A percentile compares a stretch with the other conserved stretches of the same genome.
Conservation (phyloP, 2,113 vertebrate genomes). For the Erpornis zantholeuca region DNA sequence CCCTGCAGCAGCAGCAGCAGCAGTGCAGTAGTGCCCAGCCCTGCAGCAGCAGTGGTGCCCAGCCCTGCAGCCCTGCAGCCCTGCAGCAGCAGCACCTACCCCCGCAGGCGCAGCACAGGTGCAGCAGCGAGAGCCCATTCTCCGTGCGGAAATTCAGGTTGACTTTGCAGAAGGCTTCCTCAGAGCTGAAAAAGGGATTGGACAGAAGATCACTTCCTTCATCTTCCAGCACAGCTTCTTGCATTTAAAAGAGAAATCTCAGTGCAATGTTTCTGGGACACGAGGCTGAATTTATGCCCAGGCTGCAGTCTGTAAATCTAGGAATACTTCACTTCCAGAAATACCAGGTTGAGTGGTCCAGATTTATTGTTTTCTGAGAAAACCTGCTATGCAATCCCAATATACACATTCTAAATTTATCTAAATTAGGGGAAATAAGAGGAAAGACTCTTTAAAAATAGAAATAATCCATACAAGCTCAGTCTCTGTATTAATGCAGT, state of each 20-base stretch:
- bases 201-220: slow-evolving; percentile 16
- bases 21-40: too few species aligned
- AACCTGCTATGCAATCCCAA: neutral
- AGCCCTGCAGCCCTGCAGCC: too few species aligned
- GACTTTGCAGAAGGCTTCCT: slow-evolving; percentile 93
- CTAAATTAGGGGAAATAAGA: neutral
- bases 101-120: slow-evolving; percentile 88
- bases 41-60: neutral
- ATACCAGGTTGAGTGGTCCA: neutral
- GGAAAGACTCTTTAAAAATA: neutral
- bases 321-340: neutral
- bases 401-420: neutral
- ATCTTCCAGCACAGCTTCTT: neutral
- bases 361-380: neutral
- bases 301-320: neutral
- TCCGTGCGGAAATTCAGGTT: slow-evolving; percentile 91
- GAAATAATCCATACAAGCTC: neutral
- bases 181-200: slow-evolving; percentile 80
- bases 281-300: neutral
- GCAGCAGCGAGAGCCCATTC: slow-evolving; percentile 88
- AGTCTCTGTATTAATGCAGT: neutral
- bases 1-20: neutral
- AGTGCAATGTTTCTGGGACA: neutral
- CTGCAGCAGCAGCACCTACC: slow-evolving; percentile 74
- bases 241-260: neutral